Base-by-base conservation (phyloP, 37 sponge, comb jelly and placozoan genomes). In the Mnemiopsis leidyi region DNA sequence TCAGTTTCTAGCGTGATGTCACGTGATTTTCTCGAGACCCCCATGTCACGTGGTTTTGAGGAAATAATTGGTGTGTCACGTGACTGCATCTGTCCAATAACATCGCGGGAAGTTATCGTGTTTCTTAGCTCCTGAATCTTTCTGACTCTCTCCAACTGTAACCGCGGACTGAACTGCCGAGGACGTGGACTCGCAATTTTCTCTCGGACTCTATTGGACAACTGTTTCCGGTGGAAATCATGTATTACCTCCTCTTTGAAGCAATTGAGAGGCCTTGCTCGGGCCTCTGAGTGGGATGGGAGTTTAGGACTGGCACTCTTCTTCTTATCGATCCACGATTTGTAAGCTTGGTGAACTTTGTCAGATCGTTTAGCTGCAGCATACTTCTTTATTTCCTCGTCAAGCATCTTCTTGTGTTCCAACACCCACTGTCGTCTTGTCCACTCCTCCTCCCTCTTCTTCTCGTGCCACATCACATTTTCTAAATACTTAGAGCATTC, bases 61-160 rank as follows among this genome's bases (percentile, higher is more conserved):
- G 75, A n/a, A n/a, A n/a, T n/a, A n/a, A n/a, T 3, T n/a, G 75
- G n/a, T 29, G 2, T 18, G 30, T 71, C 75, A 71, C 75, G 75
- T 71, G 75, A 71, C 20, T 28, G 75, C 13, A 20, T 67, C 68
- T 67, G 68, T n/a, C 75, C 75, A 13, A 71, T 71, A 38, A 32
- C 30, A 23, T 85, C 90, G 39, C 90, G 90, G 3, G 90, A 38
- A 20, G 35, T 39, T 33, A 85, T 13, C 61, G 35, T 85, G 61
- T 40, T 85, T 37, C 90, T 38, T 5, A 85, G 90, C 35, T 85
- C 90, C 48, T 85, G 90, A 1, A 85, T 85, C 25, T 85, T 85
- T 61, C n/a, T 85, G 3, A 85, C 90, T 85, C 90, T 85, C 48
- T 85, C 90, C 0, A 85, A 39, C 2, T 28, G 26, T 0, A 32